A percentile compares a stretch with the other conserved stretches of the same genome.
Conservation (phyloP, 2,797 vertebrate genomes). For the Allobates femoralis region DNA sequence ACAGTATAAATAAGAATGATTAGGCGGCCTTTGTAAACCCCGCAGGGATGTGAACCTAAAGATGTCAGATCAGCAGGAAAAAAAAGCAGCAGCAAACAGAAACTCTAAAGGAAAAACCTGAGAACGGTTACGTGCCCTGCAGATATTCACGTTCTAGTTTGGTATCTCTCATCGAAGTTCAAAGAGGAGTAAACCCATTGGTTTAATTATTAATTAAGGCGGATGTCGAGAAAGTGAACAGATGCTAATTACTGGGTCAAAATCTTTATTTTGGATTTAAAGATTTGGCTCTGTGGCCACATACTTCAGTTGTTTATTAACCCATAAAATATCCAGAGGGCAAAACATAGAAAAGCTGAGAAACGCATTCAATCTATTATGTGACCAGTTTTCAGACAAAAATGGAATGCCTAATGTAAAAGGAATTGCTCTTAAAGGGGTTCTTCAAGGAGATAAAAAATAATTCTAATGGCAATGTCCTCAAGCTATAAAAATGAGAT, state of each 20-base stretch:
- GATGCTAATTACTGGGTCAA: constrained; percentile 44
- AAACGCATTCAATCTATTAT: too few relatives aligned
- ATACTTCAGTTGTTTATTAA: constrained; percentile 41
- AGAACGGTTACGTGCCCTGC: constrained; percentile 62
- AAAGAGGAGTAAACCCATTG: constrained; percentile 65
- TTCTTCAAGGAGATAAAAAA: too few relatives aligned
- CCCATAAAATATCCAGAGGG: not conserved
- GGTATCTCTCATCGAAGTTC: constrained; percentile 64
- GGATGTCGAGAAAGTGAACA: constrained; percentile 40
- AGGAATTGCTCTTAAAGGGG: too few relatives aligned
- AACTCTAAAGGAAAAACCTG: constrained; percentile 3
- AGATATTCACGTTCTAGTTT: constrained; percentile 68
- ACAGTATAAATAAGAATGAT: not conserved
- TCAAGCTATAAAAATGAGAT: too few relatives aligned
- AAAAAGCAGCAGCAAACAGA: not conserved
- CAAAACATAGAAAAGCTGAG: not conserved
- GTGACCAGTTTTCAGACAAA: not conserved
- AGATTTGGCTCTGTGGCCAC: constrained; percentile 6
- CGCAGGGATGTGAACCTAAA: not conserved
- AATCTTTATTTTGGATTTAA: constrained; percentile 33
- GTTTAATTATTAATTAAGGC: constrained; percentile 63
- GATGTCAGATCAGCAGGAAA: not conserved
- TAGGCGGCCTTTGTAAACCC: not conserved
- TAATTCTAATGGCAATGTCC: too few relatives aligned
- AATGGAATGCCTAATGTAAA: not conserved